Evolutionary conservation across 2,113 vertebrate genomes (phyloP).

Genomic region (Zosterops lateralis): DNA sequence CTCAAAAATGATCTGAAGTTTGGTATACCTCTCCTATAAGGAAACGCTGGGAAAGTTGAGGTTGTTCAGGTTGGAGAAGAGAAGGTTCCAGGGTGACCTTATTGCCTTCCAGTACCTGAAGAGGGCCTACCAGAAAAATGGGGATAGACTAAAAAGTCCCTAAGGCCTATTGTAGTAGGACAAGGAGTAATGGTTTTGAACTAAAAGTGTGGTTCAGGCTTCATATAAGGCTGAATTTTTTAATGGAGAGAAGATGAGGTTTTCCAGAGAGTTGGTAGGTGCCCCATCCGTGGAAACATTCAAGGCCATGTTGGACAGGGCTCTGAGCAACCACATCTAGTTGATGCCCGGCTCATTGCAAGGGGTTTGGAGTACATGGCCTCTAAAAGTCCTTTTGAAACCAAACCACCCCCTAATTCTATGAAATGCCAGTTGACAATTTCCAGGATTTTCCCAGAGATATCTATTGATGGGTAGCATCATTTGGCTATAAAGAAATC

Average conservation of each 20-base stretch:
- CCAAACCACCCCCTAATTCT: background rate
- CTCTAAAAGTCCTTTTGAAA: background rate
- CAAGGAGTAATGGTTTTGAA: background rate
- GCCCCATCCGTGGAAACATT: background rate
- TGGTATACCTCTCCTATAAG: rapidly evolving
- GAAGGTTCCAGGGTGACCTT: background rate
- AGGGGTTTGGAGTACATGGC: rapidly evolving
- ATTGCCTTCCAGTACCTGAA: background rate
- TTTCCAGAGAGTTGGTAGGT: background rate
- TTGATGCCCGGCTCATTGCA: rapidly evolving
- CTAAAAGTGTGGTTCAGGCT: background rate
- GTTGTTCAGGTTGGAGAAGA: background rate
- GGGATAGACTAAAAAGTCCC: background rate
- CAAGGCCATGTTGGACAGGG: rapidly evolving
- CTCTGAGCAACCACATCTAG: background rate
- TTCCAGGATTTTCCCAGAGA: background rate
- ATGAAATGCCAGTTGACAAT: background rate
- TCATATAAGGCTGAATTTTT: background rate
- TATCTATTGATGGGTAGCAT: rapidly evolving
- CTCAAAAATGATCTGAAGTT: background rate
- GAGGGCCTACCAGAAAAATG: background rate
- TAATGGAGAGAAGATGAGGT: background rate
- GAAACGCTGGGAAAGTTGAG: background rate
- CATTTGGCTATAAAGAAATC: background rate
- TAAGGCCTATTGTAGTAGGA: background rate